A percentile compares a stretch with the other conserved stretches of the same genome.
phyloP scores from a whole-genome alignment of 2,888 invertebrate genomes.

The Prostheceraeus crozeri region DNA sequence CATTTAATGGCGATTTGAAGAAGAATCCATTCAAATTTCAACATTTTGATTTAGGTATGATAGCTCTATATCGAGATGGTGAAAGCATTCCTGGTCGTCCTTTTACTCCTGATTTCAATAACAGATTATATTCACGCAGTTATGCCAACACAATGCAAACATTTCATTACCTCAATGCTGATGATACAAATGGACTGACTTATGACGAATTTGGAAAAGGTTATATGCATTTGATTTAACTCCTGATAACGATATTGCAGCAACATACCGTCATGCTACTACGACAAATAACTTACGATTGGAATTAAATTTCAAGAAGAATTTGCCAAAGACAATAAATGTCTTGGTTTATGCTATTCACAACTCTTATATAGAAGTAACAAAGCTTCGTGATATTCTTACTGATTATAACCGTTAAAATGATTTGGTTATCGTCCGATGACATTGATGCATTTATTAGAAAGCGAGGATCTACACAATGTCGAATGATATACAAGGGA shows the following conservation, averaged over 20 bases:
- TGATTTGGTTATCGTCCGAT: constrained; percentile 3
- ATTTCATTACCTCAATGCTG: not conserved
- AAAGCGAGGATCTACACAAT: not conserved
- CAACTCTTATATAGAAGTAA: constrained; percentile 6
- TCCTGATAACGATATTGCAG: not conserved
- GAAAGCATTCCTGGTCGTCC: constrained; percentile 14
- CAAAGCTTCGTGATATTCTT: not conserved
- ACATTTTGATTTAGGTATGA: constrained; percentile 8
- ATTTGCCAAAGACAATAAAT: constrained; percentile 7
- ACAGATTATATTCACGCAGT: constrained; percentile 10
- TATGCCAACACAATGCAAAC: constrained; percentile 4
- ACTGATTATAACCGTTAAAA: constrained; percentile 8
- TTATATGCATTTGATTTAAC: constrained; percentile 9
- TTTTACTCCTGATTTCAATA: constrained; percentile 7
- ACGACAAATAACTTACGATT: constrained; percentile 14
- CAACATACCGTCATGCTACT: constrained; percentile 4
- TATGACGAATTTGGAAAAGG: not conserved
- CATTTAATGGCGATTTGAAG: constrained; percentile 15
- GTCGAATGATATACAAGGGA: not conserved
- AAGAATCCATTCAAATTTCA: constrained; percentile 16
- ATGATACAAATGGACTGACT: constrained; percentile 5
- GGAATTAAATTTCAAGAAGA: not conserved
- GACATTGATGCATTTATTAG: too few relatives aligned
- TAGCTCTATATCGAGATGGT: constrained; percentile 20
- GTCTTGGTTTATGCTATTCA: constrained; percentile 12